Evolutionary conservation across 2,113 vertebrate genomes (phyloP).

Genomic region (Ellobius talpinus): DNA sequence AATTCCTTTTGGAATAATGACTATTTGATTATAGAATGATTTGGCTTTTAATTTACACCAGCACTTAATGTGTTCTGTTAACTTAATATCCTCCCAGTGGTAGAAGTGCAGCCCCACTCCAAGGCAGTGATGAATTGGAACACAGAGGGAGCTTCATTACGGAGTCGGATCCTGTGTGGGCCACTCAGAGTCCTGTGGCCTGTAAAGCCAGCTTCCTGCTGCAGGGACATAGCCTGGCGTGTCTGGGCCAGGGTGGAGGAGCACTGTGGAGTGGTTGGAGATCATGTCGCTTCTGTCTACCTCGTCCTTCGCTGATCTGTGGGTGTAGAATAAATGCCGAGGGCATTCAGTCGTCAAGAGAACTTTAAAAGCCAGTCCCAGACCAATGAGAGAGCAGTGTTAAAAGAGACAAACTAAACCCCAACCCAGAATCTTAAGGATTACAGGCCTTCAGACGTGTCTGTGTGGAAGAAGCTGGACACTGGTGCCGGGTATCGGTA

Average conservation of each 20-base stretch:
- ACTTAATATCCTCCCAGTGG: slow-evolving; percentile 56
- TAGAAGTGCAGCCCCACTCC: not conserved
- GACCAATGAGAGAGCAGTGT: not conserved
- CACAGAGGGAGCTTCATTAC: not conserved
- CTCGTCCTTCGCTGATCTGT: not conserved
- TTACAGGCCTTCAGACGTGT: not conserved
- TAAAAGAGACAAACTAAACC: not conserved
- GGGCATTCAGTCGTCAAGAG: not conserved
- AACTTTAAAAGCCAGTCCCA: not conserved
- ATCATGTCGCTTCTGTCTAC: rapidly evolving
- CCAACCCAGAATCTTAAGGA: not conserved
- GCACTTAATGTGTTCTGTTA: slow-evolving; percentile 70
- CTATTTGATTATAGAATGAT: slow-evolving; percentile 78
- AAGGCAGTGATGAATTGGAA: not conserved
- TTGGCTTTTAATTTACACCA: slow-evolving; percentile 73
- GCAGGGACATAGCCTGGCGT: not conserved
- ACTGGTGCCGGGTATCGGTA: not conserved
- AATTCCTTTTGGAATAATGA: slow-evolving; percentile 71
- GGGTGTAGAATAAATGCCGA: not conserved
- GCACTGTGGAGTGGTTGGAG: not conserved
- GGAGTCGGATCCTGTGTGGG: not conserved
- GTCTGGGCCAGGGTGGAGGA: not conserved
- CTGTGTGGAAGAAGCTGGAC: not conserved
- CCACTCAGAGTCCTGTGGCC: not conserved
- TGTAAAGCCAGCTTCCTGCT: not conserved